Conservation (phyloP, 2,888 invertebrate species). For the Hydropsyche betteni region DNA sequence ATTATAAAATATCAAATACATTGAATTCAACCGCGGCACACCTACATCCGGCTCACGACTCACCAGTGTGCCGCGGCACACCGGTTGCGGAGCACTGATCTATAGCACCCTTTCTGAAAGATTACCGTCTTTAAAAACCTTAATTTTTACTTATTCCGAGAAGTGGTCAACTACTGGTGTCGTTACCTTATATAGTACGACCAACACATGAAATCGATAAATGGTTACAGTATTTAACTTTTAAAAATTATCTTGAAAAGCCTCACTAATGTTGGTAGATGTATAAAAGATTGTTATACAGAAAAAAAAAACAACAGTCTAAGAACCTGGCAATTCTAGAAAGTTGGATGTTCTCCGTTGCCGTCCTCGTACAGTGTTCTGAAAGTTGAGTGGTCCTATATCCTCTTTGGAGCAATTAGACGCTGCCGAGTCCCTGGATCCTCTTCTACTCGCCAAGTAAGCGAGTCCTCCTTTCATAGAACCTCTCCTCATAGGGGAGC, state of each 20-base stretch:
- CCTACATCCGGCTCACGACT: no score
- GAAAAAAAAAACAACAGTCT: not conserved
- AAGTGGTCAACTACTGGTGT: no score
- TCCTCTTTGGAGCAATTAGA: constrained; percentile 78
- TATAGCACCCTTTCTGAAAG: not conserved
- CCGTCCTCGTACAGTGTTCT: constrained; percentile 78
- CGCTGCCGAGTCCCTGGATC: constrained; percentile 81
- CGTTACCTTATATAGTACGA: no score
- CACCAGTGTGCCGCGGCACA: constrained; percentile 38
- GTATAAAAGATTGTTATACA: not conserved
- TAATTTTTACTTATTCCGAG: no score
- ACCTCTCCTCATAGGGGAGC: constrained; percentile 75
- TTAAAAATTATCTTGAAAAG: not conserved
- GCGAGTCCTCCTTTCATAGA: constrained; percentile 77
- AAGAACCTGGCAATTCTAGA: constrained; percentile 81
- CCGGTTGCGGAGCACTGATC: constrained; percentile 43
- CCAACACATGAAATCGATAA: no score
- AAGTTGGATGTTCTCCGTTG: constrained; percentile 88
- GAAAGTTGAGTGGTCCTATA: constrained; percentile 82
- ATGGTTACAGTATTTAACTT: no score
- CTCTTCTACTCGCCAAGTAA: constrained; percentile 85
- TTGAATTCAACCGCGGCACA: no score
- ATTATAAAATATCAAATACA: no score
- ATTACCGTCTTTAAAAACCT: no score
- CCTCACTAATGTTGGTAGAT: not conserved